Conservation (phyloP, 1,140 invertebrate genomes). For the Drosophila willistoni region DNA sequence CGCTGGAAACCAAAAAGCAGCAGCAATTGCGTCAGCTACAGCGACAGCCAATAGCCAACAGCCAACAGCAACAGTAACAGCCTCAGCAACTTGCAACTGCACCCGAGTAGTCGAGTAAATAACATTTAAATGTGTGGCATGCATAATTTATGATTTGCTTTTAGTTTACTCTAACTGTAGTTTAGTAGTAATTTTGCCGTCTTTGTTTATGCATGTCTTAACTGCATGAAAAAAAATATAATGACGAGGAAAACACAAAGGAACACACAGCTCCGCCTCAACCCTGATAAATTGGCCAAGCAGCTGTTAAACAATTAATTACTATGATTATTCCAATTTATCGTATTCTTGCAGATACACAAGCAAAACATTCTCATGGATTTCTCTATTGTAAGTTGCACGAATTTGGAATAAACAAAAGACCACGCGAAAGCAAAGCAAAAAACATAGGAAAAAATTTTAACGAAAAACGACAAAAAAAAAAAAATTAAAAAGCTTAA, state of each 20-base stretch:
- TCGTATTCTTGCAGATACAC: conserved; percentile 82
- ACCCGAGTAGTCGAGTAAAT: conserved; percentile 43
- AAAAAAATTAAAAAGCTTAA: conserved; percentile 15
- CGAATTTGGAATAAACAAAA: conserved; percentile 62
- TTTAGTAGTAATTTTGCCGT: conserved; percentile 21
- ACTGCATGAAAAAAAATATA: conserved; percentile 11
- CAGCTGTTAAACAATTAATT: conserved; percentile 62
- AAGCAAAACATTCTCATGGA: conserved; percentile 82
- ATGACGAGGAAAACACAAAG: conserved; percentile 12
- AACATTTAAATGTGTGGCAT: conserved; percentile 70
- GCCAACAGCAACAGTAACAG: conserved; percentile 22
- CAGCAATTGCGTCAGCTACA: conserved; percentile 33
- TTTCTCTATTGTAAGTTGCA: conserved; percentile 82
- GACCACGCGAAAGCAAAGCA: conserved; percentile 14
- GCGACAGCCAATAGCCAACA: conserved; percentile 21
- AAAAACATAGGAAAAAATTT: conserved; percentile 31
- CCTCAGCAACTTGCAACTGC: neutral
- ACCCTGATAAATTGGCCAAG: conserved; percentile 38
- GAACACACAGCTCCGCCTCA: conserved; percentile 37
- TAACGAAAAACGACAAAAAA: conserved; percentile 15
- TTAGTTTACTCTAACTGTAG: conserved; percentile 41
- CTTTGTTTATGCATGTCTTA: conserved; percentile 35
- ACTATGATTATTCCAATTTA: conserved; percentile 74
- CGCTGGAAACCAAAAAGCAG: conserved; percentile 24
- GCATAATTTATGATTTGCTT: conserved; percentile 74